Percentiles rank a stretch among this genome's conserved stretches.
These are phyloP conservation scores for Eumeta japonica DNA, from an alignment of 1,140 invertebrate species.

Conservation along the genomic window DNA sequence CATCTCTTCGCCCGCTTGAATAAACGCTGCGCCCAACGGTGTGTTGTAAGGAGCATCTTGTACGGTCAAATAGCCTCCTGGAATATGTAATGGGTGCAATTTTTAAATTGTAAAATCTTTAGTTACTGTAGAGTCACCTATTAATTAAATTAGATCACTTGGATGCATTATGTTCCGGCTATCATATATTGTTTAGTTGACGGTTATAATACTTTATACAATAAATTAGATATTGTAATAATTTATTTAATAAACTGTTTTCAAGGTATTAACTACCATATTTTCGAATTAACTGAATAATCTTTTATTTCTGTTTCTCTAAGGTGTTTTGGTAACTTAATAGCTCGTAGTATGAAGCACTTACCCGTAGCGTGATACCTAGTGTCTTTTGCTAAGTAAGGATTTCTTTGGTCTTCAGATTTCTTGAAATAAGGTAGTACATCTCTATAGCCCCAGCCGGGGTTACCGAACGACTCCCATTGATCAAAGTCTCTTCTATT, in stretches of 20 bases:
- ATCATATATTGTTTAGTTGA: too few species aligned
- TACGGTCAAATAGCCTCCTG: constrained; percentile 78
- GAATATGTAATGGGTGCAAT: constrained; percentile 21
- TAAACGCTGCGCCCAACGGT: constrained; percentile 74
- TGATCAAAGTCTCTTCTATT: constrained; percentile 87
- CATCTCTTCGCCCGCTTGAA: constrained; percentile 88
- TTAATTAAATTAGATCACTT: too few species aligned
- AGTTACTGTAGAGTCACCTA: too few species aligned
- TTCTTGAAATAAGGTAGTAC: constrained; percentile 87
- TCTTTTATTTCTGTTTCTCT: too few species aligned
- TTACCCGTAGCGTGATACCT: constrained; percentile 71
- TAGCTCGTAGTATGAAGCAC: constrained; percentile 1
- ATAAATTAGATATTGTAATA: constrained; percentile 1
- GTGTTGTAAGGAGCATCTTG: constrained; percentile 80
- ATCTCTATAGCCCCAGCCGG: constrained; percentile 86
- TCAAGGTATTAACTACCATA: too few species aligned
- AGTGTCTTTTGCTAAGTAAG: constrained; percentile 71
- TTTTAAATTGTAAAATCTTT: neutral
- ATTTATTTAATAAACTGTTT: too few species aligned
- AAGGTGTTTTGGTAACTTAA: too few species aligned
- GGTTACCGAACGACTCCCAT: constrained; percentile 85
- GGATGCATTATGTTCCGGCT: too few species aligned
- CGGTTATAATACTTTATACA: neutral
- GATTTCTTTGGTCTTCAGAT: constrained; percentile 79
- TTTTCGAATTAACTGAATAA: too few species aligned